Percentiles rank a stretch among this genome's conserved stretches.
These are phyloP conservation scores for Lineus longissimus DNA, from an alignment of 1,140 invertebrate genomes.

Conservation along the genomic window DNA sequence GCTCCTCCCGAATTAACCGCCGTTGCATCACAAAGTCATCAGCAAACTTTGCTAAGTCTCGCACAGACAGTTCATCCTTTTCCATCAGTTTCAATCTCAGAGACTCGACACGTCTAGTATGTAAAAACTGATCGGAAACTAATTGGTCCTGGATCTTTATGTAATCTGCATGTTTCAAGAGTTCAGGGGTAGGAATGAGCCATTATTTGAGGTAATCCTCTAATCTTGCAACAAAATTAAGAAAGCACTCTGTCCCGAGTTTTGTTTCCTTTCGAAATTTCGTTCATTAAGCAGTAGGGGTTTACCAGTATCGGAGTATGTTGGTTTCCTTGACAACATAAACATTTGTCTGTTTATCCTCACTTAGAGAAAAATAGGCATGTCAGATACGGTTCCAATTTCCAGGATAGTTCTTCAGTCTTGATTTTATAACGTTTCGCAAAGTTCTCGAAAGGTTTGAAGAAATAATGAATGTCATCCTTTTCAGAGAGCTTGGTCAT, in stretches of 20 bases:
- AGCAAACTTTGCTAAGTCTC: background rate
- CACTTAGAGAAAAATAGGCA: background rate
- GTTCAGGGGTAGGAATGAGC: background rate
- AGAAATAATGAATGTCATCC: background rate
- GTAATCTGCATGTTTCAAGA: background rate
- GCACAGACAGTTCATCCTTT: background rate
- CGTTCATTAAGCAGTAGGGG: background rate
- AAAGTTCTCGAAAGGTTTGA: background rate
- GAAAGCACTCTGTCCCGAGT: background rate
- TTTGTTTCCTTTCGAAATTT: background rate
- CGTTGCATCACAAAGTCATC: background rate
- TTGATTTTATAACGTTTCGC: background rate
- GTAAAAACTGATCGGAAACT: background rate
- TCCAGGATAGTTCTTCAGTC: background rate
- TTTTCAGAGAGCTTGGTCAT: background rate
- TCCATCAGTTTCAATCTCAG: background rate
- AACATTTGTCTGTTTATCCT: background rate
- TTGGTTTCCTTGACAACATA: background rate
- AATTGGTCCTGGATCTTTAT: background rate
- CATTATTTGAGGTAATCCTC: background rate
- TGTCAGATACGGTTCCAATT: conserved; percentile 2
- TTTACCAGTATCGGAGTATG: background rate
- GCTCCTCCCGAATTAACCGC: conserved; percentile 1
- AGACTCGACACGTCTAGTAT: background rate
- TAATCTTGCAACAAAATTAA: background rate